phyloP scores from a whole-genome alignment of 2,888 invertebrate genomes.

The Rhamnusium bicolor region DNA sequence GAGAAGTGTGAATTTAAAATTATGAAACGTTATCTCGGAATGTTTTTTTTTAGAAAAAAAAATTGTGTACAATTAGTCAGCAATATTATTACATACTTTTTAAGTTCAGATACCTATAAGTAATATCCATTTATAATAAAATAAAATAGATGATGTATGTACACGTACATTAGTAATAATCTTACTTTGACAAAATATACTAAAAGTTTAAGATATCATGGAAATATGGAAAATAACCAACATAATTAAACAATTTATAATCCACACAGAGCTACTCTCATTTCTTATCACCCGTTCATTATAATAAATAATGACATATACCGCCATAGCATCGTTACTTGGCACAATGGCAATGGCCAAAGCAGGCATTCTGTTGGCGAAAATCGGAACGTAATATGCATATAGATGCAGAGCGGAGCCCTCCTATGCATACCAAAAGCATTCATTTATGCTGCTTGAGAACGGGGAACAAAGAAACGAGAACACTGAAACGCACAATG shows the following conservation, averaged over 20 bases:
- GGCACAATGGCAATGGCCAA: slow-evolving; percentile 6
- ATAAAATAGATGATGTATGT: too few species aligned
- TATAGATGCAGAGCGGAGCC: slow-evolving; percentile 20
- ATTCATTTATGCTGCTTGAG: neutral
- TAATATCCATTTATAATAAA: too few species aligned
- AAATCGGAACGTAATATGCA: slow-evolving; percentile 37
- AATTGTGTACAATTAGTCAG: too few species aligned
- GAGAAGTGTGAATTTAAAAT: too few species aligned
- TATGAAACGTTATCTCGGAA: too few species aligned
- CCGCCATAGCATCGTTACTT: neutral
- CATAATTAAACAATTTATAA: slow-evolving; percentile 19
- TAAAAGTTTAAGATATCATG: neutral
- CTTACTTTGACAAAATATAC: neutral
- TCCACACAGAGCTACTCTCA: slow-evolving; percentile 5
- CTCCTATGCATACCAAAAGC: slow-evolving; percentile 25
- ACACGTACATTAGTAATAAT: too few species aligned
- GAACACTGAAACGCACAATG: slow-evolving; percentile 29
- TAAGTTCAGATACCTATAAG: too few species aligned
- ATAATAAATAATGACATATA: slow-evolving; percentile 13
- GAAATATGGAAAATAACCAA: neutral
- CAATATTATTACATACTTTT: too few species aligned
- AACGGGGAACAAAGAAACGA: slow-evolving; percentile 26
- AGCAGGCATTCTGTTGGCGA: slow-evolving; percentile 19
- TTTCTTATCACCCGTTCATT: slow-evolving; percentile 5
- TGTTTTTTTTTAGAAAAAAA: too few species aligned